Percentiles rank a stretch among this genome's conserved stretches.
Evolutionary conservation across 2,797 vertebrate genomes (phyloP).

Genomic region (Protonibea diacanthus): DNA sequence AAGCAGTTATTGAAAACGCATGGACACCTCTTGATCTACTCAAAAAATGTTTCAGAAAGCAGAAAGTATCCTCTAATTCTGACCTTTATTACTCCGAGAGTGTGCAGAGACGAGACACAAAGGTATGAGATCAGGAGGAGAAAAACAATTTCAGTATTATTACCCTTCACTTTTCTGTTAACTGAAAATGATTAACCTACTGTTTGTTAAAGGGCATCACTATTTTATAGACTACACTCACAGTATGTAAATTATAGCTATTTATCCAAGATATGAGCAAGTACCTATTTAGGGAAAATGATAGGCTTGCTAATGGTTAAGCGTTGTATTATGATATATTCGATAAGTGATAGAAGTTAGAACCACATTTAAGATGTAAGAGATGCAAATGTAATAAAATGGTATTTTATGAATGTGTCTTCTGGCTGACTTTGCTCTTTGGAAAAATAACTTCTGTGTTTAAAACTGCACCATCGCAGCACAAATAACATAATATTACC

Average conservation of each 20-base stretch:
- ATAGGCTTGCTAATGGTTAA: not conserved
- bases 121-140: not conserved
- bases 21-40: too few relatives aligned
- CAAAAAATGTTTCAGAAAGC: not conserved
- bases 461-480: not conserved
- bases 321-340: not conserved
- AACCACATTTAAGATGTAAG: not conserved
- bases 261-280: not conserved
- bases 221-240: not conserved
- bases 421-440: not conserved
- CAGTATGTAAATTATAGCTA: not conserved
- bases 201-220: not conserved
- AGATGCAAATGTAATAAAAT: not conserved
- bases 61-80: not conserved
- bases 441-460: not conserved
- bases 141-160: not conserved
- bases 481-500: not conserved
- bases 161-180: not conserved
- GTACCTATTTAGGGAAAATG: not conserved
- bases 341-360: not conserved
- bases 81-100: not conserved
- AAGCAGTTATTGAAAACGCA: too few relatives aligned
- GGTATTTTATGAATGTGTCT: not conserved
- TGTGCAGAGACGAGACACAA: not conserved
- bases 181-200: not conserved